Evolutionary conservation across 2,113 vertebrate species (phyloP).

Genomic region (Parus major): DNA sequence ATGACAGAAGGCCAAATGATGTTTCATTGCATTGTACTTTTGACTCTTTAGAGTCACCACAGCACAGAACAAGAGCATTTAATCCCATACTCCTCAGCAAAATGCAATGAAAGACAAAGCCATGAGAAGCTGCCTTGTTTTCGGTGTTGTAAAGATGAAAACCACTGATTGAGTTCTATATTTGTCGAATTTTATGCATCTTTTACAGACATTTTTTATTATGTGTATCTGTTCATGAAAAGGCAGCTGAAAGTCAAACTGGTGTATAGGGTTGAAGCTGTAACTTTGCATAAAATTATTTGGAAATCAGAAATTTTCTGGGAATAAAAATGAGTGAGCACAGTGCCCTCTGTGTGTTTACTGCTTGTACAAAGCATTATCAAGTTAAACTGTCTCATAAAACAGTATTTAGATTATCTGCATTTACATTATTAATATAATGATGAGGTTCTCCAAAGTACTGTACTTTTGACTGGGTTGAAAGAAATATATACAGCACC

Average conservation of each 20-base stretch:
- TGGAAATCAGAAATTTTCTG: neutral
- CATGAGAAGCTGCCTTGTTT: neutral
- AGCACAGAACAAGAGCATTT: neutral
- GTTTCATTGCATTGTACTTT: neutral
- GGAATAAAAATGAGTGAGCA: neutral
- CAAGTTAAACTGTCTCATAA: neutral
- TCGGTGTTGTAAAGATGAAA: neutral
- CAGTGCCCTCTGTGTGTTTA: neutral
- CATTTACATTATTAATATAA: neutral
- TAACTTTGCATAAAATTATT: neutral
- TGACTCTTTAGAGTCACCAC: neutral
- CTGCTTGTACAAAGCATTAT: neutral
- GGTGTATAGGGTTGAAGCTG: neutral
- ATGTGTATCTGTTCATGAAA: neutral
- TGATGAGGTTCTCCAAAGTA: neutral
- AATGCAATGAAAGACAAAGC: neutral
- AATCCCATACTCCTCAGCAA: neutral
- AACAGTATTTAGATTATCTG: neutral
- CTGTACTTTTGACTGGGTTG: neutral
- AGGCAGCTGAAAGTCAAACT: neutral
- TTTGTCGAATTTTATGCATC: neutral
- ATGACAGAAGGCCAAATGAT: neutral
- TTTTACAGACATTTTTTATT: neutral
- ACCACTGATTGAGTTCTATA: neutral
- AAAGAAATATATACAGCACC: neutral